A percentile compares a stretch with the other conserved stretches of the same genome.
These are phyloP conservation scores for Carassius carassius DNA, from an alignment of 2,113 vertebrate genomes.

Conservation along the genomic window DNA sequence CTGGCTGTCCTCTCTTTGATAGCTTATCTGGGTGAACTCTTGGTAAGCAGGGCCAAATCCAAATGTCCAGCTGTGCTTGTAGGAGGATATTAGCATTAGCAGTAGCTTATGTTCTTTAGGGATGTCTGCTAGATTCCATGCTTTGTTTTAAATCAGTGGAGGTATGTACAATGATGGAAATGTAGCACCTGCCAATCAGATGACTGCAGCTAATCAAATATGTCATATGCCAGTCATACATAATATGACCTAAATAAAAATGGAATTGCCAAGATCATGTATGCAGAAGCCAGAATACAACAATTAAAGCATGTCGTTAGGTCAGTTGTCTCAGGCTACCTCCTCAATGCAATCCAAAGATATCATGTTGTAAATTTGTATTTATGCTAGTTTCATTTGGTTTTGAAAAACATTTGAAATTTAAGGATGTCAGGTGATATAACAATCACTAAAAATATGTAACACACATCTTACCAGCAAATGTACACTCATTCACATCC, in stretches of 20 bases:
- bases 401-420: no score
- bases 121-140: conserved; percentile 75
- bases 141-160: conserved; percentile 63
- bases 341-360: conserved; percentile 32
- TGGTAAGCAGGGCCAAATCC: conserved; percentile 56
- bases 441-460: no score
- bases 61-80: conserved; percentile 63
- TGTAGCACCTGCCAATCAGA: conserved; percentile 53
- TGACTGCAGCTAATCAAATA: conserved; percentile 65
- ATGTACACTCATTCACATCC: no score
- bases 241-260: conserved; percentile 53
- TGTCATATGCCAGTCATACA: conserved; percentile 75
- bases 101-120: conserved; percentile 66
- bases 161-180: conserved; percentile 46
- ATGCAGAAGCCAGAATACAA: conserved; percentile 56
- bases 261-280: conserved; percentile 46
- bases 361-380: conserved; percentile 53
- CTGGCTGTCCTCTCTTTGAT: conserved; percentile 55
- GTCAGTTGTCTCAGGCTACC: conserved; percentile 44
- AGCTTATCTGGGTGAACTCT: conserved; percentile 53
- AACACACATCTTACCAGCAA: no score
- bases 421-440: no score
- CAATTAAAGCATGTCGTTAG: conserved; percentile 54
- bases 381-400: no score
- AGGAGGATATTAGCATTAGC: conserved; percentile 70